Base-by-base conservation (phyloP, 2,797 vertebrate genomes). In the Platalea minor region DNA sequence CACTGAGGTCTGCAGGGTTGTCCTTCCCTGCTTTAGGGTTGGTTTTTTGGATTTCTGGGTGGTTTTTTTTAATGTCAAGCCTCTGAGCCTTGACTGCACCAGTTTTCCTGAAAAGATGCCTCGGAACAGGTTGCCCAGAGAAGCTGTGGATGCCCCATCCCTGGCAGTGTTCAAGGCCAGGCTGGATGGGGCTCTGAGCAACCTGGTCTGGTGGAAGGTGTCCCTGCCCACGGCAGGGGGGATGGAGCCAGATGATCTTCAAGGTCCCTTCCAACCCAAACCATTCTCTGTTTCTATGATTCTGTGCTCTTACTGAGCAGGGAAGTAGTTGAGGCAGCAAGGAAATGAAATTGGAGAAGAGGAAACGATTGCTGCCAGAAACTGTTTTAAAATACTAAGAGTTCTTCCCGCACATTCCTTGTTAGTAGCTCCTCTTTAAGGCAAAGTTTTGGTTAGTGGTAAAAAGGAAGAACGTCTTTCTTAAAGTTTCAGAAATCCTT, bases 1-100 rank as follows among this genome's bases (percentile, higher is more conserved):
- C 31, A 0, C 0, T 2, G 31, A 25, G 28, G 5, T 45, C 46
- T 17, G 3, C 6, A 7, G 73, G 57, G 15, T 39, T 41, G n/a
- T 31, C 65, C 88, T 73, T 45, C 31, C 60, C 64, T 35, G 7
- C 68, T 24, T 28, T 13, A 10, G 54, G 19, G 11, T 3, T 17
- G n/a, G 2, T 17, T 5, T 7, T 37, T 41, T 20, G 3, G 4
- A 5, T 45, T 68, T 46, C 3, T 17, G 18, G 31, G 23, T 37
- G 0, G 0, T 26, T 65, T n/a, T n/a, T 20, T 57, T 82, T 41
- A n/a, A 13, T 15, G 5, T 6, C 65, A 16, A 51, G 29, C 43
- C 33, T 46, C 78, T 65, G 39, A 24, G 53, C 29, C 54, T 11
- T 17, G 20, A 0, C 31, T 70, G 65, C 53, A 15, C 8, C 26